Conservation (phyloP, 2,797 vertebrate genomes). For the Mormyrops attenuatus region DNA sequence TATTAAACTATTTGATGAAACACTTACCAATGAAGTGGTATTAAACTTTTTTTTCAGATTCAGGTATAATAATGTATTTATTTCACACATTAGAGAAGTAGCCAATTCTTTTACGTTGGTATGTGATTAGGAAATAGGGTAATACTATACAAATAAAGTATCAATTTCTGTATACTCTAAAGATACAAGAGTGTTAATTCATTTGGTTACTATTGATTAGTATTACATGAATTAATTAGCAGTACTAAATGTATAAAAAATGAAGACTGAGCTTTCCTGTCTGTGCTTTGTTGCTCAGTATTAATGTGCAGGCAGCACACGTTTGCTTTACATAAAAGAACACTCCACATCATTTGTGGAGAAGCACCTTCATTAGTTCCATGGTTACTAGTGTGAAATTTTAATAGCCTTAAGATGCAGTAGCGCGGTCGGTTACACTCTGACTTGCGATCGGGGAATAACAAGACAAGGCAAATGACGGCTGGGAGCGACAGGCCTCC, state of each 20-base stretch:
- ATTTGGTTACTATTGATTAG: neutral
- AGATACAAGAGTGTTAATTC: neutral
- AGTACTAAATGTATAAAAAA: neutral
- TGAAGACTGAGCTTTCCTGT: neutral
- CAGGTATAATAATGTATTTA: conserved; percentile 2
- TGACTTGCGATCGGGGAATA: neutral
- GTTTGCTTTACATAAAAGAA: neutral
- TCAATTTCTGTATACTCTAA: neutral
- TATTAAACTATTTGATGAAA: neutral
- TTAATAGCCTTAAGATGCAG: neutral
- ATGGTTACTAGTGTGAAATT: conserved; percentile 3
- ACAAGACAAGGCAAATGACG: neutral
- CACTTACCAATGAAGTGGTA: neutral
- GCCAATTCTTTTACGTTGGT: neutral
- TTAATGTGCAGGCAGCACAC: neutral
- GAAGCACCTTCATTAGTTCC: conserved; percentile 9
- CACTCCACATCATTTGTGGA: neutral
- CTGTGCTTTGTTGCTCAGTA: neutral
- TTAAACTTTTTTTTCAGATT: neutral
- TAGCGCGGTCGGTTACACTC: neutral
- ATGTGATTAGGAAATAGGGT: neutral
- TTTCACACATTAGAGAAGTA: neutral
- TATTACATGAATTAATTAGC: neutral
- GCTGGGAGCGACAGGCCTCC: neutral
- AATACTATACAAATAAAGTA: neutral